Conservation (phyloP, 1,140 invertebrate species). For the Carposina sasakii region DNA sequence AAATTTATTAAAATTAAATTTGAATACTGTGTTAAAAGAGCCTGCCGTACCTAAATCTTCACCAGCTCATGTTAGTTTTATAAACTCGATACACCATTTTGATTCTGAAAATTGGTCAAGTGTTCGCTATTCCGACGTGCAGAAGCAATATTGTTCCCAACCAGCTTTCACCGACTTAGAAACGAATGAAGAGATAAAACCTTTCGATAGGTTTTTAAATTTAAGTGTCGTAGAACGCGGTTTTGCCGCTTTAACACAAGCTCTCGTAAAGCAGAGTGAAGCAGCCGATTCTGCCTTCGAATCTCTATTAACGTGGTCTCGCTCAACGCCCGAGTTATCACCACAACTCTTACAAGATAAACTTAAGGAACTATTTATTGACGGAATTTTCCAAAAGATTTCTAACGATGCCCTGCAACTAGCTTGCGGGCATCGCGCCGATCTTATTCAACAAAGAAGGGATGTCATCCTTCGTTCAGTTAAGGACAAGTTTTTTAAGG, state of each 20-base stretch:
- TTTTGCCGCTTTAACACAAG: background rate
- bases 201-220: no score
- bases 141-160: background rate
- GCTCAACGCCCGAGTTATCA: background rate
- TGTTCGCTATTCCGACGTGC: background rate
- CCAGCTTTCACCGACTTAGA: background rate
- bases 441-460: background rate
- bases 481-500: background rate
- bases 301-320: background rate
- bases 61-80: background rate
- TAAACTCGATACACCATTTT: background rate
- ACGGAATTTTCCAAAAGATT: background rate
- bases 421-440: background rate
- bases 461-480: background rate
- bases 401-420: background rate
- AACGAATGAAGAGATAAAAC: background rate
- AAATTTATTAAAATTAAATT: background rate
- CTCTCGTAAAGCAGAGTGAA: background rate
- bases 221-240: background rate
- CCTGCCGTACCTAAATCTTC: background rate
- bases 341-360: background rate
- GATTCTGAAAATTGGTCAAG: background rate
- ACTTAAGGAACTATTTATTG: background rate
- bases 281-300: background rate
- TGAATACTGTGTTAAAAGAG: conserved; percentile 6